Evolutionary conservation across 1,140 invertebrate species (phyloP).

Genomic region (Prorops nasuta): DNA sequence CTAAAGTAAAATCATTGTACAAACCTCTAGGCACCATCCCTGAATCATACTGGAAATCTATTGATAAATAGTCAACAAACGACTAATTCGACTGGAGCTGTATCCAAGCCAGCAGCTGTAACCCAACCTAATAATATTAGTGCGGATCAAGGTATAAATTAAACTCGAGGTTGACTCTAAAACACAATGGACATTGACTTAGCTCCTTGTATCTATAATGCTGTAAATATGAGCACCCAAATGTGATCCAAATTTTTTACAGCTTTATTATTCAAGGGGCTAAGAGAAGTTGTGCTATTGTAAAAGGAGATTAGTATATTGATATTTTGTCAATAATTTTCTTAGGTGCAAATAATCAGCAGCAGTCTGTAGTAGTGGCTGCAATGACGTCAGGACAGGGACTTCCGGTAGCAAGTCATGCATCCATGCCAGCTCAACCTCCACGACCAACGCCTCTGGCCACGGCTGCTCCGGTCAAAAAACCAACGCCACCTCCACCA

Average conservation of each 20-base stretch:
- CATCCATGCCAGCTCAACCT: conserved; percentile 54
- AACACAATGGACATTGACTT: no score
- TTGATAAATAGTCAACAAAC: conserved; percentile 50
- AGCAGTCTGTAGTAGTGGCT: conserved; percentile 32
- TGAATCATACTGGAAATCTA: conserved; percentile 51
- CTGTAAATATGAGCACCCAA: no score
- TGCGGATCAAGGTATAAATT: conserved; percentile 46
- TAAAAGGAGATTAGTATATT: no score
- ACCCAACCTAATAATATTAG: conserved; percentile 48
- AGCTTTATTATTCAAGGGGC: no score
- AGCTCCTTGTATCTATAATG: no score
- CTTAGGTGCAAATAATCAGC: conserved; percentile 36
- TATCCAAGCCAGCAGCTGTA: conserved; percentile 39
- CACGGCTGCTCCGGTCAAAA: conserved; percentile 49
- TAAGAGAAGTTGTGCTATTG: no score
- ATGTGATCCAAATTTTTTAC: no score
- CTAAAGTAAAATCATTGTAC: conserved; percentile 7
- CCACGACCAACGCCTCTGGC: conserved; percentile 50
- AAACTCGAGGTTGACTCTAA: no score
- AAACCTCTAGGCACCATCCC: conserved; percentile 41
- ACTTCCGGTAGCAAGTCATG: conserved; percentile 49
- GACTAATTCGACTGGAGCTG: conserved; percentile 44
- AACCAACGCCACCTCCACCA: conserved; percentile 39
- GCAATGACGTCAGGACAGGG: conserved; percentile 35
- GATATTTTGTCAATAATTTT: no score